Percentiles rank a stretch among this genome's conserved stretches.
phyloP scores from a whole-genome alignment of 30 jellyfish, hydroid and myxozoan genomes.

The Cassiopea xamachana region DNA sequence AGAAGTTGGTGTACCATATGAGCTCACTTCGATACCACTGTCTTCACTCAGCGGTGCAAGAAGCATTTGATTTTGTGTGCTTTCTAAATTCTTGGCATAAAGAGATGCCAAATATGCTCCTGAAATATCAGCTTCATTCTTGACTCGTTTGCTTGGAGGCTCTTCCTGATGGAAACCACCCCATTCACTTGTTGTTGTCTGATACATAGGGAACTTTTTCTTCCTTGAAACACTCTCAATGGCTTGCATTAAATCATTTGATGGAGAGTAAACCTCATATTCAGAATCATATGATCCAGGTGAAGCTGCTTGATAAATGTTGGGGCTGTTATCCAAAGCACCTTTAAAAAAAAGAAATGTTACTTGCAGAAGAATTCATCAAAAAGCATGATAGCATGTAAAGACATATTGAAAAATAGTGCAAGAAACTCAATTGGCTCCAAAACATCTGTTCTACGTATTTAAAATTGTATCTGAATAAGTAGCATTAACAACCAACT shows the following conservation, averaged over 20 bases:
- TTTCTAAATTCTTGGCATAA: background rate
- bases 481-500: background rate
- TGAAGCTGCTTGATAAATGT: constrained; percentile 55
- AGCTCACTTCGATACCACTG: constrained; percentile 28
- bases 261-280: constrained; percentile 3
- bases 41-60: constrained; percentile 7
- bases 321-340: constrained; percentile 14
- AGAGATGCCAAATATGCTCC: constrained; percentile 39
- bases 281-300: constrained; percentile 14
- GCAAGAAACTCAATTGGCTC: too few species aligned
- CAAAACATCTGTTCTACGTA: background rate
- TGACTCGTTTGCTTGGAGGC: constrained; percentile 8
- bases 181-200: background rate
- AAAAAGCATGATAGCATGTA: background rate
- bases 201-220: background rate
- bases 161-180: background rate
- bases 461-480: background rate
- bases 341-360: background rate
- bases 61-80: background rate
- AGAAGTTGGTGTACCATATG: background rate
- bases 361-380: background rate
- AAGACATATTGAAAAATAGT: background rate
- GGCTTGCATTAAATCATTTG: constrained; percentile 14
- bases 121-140: constrained; percentile 22
- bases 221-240: constrained; percentile 23